Base-by-base conservation (phyloP, 2,888 invertebrate species). In the Epirrhoe tristata region DNA sequence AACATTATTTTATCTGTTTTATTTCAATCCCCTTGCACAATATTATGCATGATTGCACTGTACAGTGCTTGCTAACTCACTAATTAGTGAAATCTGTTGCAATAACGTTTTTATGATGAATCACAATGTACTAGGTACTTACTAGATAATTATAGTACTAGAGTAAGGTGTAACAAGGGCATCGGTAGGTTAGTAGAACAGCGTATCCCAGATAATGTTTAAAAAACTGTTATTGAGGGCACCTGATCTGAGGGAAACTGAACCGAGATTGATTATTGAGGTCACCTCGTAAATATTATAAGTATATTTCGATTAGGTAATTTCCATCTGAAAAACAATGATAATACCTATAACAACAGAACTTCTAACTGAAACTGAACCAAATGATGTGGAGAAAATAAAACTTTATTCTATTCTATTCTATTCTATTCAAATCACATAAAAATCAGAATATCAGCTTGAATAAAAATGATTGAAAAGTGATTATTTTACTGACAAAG, bases 1-100 rank as follows among this genome's bases (percentile, higher is more conserved):
- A 82, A 87, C 71, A 14, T 85, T 84, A 78, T 83, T 70, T 70
- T 73, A 74, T 65, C 78, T 90, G 90, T 93, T 93, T 93, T 86
- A 91, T 91, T 92, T 79, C 61, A 58, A 3, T 17, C 51, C 59
- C 36, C 73, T 74, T 74, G 81, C 79, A 78, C 81, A 43, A 54
- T 57, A 63, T 72, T 69, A 74, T 66, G 81, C 83, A 81, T 83
- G 83, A 70, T 58, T 69, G 81, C 80, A 81, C 83, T 70, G 16
- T 48, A 34, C 10, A 67, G 70, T 71, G 66, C 59, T 57, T 71
- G 69, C 63, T 74, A 71, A 74, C 68, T 67, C 32, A 60, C 48
- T 54, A 50, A 31, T 48, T 61, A 10, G 60, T 55, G 53, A 53
- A 58, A 58, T 59, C 16, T 31, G 12, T 48, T 50, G 17, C 46